These are phyloP conservation scores for Hydrozoanthus tunicans DNA, from an alignment of 64 coral and sea anemone species.

Conservation along the genomic window DNA sequence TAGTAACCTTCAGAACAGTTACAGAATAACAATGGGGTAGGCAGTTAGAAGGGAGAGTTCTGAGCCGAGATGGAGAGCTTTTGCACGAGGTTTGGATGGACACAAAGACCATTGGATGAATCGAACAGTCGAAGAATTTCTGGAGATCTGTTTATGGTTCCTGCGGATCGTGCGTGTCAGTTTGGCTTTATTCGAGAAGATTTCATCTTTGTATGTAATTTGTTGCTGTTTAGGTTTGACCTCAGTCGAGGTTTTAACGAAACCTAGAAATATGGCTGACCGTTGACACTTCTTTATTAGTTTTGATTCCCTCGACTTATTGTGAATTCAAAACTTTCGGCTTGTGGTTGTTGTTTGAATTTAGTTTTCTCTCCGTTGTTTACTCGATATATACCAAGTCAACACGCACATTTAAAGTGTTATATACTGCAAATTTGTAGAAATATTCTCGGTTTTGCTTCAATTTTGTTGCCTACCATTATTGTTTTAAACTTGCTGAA, in stretches of 20 bases:
- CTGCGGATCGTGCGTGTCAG: constrained; percentile 27
- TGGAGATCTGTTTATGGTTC: constrained; percentile 67
- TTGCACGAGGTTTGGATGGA: neutral
- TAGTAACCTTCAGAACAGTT: constrained; percentile 13
- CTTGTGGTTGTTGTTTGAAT: neutral
- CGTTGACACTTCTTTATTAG: neutral
- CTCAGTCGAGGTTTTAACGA: neutral
- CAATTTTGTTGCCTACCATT: neutral
- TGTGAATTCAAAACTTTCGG: neutral
- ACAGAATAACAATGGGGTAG: constrained; percentile 28
- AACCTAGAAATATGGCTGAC: neutral
- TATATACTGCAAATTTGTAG: neutral
- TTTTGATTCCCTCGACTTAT: neutral
- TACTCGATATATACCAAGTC: neutral
- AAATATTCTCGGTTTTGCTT: neutral
- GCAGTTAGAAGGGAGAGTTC: neutral
- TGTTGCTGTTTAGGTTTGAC: neutral
- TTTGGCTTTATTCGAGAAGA: constrained; percentile 64
- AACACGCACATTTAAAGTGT: neutral
- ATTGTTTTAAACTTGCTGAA: too few relatives aligned
- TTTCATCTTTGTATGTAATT: constrained; percentile 78
- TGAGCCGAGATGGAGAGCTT: constrained; percentile 12
- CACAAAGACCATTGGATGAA: constrained; percentile 6
- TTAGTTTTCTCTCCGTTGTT: neutral
- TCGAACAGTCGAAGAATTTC: constrained; percentile 53